Conservation (phyloP, 1,140 invertebrate genomes). For the Drosophila kikkawai region DNA sequence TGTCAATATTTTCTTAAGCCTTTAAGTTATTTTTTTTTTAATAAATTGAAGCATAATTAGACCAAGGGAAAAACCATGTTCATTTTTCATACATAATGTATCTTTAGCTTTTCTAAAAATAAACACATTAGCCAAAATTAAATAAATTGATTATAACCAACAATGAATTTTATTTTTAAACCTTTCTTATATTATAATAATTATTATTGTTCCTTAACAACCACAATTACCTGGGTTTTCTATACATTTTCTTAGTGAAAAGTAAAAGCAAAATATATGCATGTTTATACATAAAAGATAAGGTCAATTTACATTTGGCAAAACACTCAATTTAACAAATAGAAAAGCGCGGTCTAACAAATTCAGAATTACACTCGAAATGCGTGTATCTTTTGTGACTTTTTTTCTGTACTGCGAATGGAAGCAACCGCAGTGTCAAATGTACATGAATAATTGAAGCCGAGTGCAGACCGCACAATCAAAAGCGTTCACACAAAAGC, state of each 20-base stretch:
- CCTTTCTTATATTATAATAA: background rate
- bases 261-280: background rate
- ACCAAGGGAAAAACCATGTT: too few species aligned
- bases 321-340: constrained; percentile 40
- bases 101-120: too few species aligned
- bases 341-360: constrained; percentile 24
- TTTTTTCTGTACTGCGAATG: constrained; percentile 28
- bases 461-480: constrained; percentile 56
- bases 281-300: background rate
- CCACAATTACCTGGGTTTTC: background rate
- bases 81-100: too few species aligned
- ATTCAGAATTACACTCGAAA: constrained; percentile 23
- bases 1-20: too few species aligned
- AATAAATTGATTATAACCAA: background rate
- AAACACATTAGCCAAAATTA: too few species aligned
- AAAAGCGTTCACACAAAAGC: constrained; percentile 51
- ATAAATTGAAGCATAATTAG: too few species aligned
- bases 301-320: background rate
- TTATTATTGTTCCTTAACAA: too few species aligned
- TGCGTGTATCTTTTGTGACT: constrained; percentile 34
- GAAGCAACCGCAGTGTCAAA: constrained; percentile 63
- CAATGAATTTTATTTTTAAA: background rate
- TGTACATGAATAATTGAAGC: constrained; percentile 59
- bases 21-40: too few species aligned
- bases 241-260: background rate